phyloP scores from a whole-genome alignment of 2,888 invertebrate genomes.

The Helicoverpa assulta region DNA sequence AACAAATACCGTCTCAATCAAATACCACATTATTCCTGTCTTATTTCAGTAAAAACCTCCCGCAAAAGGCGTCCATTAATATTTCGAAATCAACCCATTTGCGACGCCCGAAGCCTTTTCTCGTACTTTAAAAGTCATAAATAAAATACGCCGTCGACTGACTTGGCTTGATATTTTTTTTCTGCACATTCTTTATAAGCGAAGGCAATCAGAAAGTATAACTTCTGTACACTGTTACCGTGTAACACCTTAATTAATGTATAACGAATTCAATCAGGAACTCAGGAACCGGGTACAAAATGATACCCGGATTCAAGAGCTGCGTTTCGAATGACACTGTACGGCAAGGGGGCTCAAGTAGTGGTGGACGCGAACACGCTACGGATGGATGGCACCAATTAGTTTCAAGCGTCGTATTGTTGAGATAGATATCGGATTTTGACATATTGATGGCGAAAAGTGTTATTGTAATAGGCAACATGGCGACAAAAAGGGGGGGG shows the following conservation, averaged over 20 bases:
- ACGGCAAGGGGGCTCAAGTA: background rate
- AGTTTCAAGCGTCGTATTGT: constrained; percentile 22
- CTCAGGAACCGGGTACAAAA: background rate
- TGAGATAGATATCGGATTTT: constrained; percentile 11
- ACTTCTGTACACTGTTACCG: background rate
- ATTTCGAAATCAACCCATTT: constrained; percentile 27
- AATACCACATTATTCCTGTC: constrained; percentile 24
- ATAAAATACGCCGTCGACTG: background rate
- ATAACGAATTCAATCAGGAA: background rate
- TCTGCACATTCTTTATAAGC: background rate
- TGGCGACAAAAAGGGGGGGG: too few relatives aligned
- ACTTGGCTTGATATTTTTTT: background rate
- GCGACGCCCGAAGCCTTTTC: constrained; percentile 30
- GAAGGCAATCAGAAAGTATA: background rate
- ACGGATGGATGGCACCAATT: constrained; percentile 28
- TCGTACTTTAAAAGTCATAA: constrained; percentile 33
- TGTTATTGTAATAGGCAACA: background rate
- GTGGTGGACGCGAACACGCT: constrained; percentile 7
- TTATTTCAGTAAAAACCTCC: constrained; percentile 14
- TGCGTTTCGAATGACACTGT: background rate
- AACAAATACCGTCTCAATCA: constrained; percentile 3
- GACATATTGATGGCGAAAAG: constrained; percentile 2
- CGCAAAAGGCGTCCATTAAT: constrained; percentile 24
- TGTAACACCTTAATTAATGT: constrained; percentile 18
- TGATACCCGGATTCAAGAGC: background rate